Base-by-base conservation (phyloP, 2,113 vertebrate species). In the Vidua macroura region DNA sequence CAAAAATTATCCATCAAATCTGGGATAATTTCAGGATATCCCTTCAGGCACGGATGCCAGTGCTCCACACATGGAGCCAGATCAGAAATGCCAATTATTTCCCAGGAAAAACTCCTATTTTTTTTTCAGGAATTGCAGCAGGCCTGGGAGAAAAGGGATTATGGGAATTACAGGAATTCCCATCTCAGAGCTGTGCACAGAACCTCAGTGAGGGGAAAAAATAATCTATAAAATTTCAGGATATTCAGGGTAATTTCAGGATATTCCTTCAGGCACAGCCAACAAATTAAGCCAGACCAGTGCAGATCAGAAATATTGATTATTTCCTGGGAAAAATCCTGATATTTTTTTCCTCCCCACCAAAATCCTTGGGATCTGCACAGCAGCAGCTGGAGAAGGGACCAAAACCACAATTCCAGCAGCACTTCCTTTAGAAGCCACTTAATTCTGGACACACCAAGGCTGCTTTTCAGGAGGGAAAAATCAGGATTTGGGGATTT, bases 281-380 rank as follows among this genome's bases (percentile, higher is more conserved):
- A 35, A 35, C 35, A 35, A 35, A 35, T 35, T 35, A 35, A 43
- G 4, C 46, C 85, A 48, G 23, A 9, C 6, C 39, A 9, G 31
- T 2, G 22, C 2, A 1, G 30, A 37, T 9, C 9, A 0, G 1
- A n/a, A 56, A 23, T 2, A 10, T 41, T 2, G 23, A 60, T 49
- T 20, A 31, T 33, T 70, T 49, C 82, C 27, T 56, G 28, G 44
- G 14, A 87, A 9, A 43, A 56, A 43, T 49, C 39, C 78, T 16
- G 51, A 8, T 35, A 11, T 8, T 63, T 35, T 35, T 15, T 19
- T 58, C 30, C 51, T 68, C 52, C 7, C 0, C 63, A 37, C 7
- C 44, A 56, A 23, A 70, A 41, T 17, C 3, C 18, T 10, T 11
- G 14, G 35, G n/a, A 58, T 49, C 62, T 48, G 48, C 74, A 14